Evolutionary conservation across 1,140 invertebrate genomes (phyloP), one percentile per base, ranked within the genome.

Genomic region (Hyles vespertilio): DNA sequence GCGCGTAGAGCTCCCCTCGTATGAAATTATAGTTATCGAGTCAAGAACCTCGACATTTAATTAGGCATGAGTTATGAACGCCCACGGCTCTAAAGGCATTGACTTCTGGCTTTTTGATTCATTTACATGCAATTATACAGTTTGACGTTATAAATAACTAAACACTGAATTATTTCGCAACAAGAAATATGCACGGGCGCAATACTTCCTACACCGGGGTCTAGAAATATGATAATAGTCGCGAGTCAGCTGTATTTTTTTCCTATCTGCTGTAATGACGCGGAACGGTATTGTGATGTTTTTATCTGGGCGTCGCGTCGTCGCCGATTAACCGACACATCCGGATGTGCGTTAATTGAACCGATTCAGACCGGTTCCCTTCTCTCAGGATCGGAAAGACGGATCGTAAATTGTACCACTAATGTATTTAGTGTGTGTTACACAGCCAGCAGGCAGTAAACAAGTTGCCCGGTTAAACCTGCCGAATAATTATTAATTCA

Each of bases 1-100:
- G 22, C 51, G 55, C 61, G 54, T 32, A 46, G 7, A 48, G 8
- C 51, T 49, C 51, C 47, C 49, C n/a, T 50, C 36, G 49, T 59
- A 52, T 65, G 48, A 60, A 63, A 59, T 68, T 66, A 65, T 65
- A 61, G 59, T 65, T 46, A 58, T 55, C 65, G 60, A 75, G 76
- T 82, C 72, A 77, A 82, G 74, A 77, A 79, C 74, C 81, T 84
- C 75, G 74, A 64, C 72, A 69, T 82, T 81, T 82, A 84, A 82
- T 87, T 82, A 81, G 70, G 62, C 69, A 77, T 84, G 76, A 84
- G 75, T 81, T 84, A 84, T 79, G 76, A 79, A 77, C 73, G 73
- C 80, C 76, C 70, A 78, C 76, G 67, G 65, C 59, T 56, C 22
- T 22, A 67, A 61, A 82, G 72, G 65, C 72, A 78, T 76, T 78